Percentiles rank a stretch among this genome's conserved stretches.
These are phyloP conservation scores for Stegana nigrithorax DNA, from an alignment of 2,888 invertebrate species.

Conservation along the genomic window DNA sequence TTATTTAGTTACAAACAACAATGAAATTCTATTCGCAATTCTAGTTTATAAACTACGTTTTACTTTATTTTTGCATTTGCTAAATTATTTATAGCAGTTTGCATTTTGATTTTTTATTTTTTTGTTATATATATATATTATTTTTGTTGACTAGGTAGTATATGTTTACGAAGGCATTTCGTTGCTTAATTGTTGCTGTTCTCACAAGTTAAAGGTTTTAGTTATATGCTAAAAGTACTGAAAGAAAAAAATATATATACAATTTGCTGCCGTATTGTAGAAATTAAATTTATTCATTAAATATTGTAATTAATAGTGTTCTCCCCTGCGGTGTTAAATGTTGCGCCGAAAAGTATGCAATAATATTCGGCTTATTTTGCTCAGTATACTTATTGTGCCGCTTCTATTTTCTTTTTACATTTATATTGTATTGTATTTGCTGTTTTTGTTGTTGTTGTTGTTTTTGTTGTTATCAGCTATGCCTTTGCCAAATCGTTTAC, in stretches of 20 bases:
- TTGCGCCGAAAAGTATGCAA: constrained; percentile 11
- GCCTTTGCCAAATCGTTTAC: constrained; percentile 29
- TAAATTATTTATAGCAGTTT: not conserved
- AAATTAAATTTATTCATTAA: no score
- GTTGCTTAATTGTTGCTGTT: constrained; percentile 36
- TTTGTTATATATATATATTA: constrained; percentile 34
- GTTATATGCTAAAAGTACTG: constrained; percentile 6
- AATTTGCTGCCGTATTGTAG: no score
- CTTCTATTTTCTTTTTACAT: not conserved
- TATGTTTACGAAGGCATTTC: constrained; percentile 47
- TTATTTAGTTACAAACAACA: constrained; percentile 21
- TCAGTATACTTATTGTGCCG: not conserved
- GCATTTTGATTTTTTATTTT: constrained; percentile 17
- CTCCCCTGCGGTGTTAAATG: no score
- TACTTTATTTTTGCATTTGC: constrained; percentile 12
- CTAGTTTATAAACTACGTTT: constrained; percentile 18
- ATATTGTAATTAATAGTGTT: not conserved
- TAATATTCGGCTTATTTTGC: not conserved
- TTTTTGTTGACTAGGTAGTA: constrained; percentile 47
- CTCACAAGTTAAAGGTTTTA: constrained; percentile 30
- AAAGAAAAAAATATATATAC: not conserved
- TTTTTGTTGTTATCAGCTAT: constrained; percentile 25
- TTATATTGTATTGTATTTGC: not conserved
- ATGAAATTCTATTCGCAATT: constrained; percentile 1
- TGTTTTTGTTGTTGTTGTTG: constrained; percentile 11